Base-by-base conservation (phyloP, 2,888 invertebrate species). In the Caenorhabditis panamensis region DNA sequence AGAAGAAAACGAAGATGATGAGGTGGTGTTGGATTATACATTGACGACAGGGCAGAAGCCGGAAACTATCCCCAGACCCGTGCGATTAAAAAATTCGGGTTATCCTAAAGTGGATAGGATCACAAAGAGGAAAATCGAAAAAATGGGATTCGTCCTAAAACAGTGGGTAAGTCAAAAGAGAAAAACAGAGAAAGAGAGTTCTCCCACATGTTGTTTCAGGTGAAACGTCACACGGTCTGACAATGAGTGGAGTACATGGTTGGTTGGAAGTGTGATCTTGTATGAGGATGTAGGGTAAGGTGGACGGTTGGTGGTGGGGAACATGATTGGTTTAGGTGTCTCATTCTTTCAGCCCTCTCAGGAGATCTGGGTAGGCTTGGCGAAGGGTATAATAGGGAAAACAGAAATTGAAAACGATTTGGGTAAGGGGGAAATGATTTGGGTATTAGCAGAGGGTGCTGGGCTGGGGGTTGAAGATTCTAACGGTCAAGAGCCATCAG, bases 401-500 rank as follows among this genome's bases (percentile, higher is more conserved):
- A 64, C 44, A 53, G 53, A 41, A 62, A 71, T 4, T 13, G 54
- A 41, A 58, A 36, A 53, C 24, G 51, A 64, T 58, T 59, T 20
- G 28, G 53, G 53, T 61, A 59, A 47, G 4, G 26, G 9, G 31
- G 53, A 66, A 28, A 44, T 59, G 75, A 61, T 66, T 75, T 59
- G 51, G 31, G 66, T 37, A 44, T 58, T 26, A 26, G 44, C 59
- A 53, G 22, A 58, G 18, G 58, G 28, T 36, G 47, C 49, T 64
- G 24, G 37, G 47, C 49, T 64, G 24, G 37, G 31, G 41, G 54
- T 36, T 26, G 49, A 59, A 24, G 16, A 5, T 18, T 69, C 80
- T 75, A 89, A 54, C 89, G 88, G 67, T 89, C 89, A 61, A 88
- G 82, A 56, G 89, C 88, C 88, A 89, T 88, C 66, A 89, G 78